These are phyloP conservation scores for Heliocidaris tuberculata DNA, from an alignment of 35 echinoderm and acorn worm species.

Conservation along the genomic window DNA sequence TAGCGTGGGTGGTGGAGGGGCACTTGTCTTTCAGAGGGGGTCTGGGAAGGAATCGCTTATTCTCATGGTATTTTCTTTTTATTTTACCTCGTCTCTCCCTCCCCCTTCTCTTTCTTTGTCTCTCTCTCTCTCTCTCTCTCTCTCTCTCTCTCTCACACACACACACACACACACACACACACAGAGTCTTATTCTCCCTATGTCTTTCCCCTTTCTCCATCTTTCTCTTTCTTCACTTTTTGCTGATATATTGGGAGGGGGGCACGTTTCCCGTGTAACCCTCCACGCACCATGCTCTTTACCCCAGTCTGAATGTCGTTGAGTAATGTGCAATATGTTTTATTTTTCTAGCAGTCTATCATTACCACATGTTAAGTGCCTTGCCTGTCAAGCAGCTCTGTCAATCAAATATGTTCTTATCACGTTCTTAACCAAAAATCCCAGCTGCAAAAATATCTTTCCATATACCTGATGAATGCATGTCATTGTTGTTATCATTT, in stretches of 20 bases:
- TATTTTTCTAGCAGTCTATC: too few relatives aligned
- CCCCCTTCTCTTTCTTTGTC: neutral
- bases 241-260: too few relatives aligned
- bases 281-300: too few relatives aligned
- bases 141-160: neutral
- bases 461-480: neutral
- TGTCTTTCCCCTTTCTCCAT: neutral
- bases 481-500: neutral
- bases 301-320: too few relatives aligned
- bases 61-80: neutral
- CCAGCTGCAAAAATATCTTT: neutral
- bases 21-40: too few relatives aligned
- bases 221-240: too few relatives aligned
- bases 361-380: too few relatives aligned
- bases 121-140: too few relatives aligned
- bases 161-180: too few relatives aligned
- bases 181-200: neutral
- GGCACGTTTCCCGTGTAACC: too few relatives aligned
- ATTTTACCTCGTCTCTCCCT: neutral
- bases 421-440: neutral
- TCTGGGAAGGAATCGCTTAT: neutral
- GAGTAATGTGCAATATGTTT: too few relatives aligned
- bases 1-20: too few relatives aligned
- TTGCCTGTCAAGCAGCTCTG: neutral
- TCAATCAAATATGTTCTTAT: neutral